Evolutionary conservation across 2,888 invertebrate species (phyloP).

Genomic region (Euproctis similis): DNA sequence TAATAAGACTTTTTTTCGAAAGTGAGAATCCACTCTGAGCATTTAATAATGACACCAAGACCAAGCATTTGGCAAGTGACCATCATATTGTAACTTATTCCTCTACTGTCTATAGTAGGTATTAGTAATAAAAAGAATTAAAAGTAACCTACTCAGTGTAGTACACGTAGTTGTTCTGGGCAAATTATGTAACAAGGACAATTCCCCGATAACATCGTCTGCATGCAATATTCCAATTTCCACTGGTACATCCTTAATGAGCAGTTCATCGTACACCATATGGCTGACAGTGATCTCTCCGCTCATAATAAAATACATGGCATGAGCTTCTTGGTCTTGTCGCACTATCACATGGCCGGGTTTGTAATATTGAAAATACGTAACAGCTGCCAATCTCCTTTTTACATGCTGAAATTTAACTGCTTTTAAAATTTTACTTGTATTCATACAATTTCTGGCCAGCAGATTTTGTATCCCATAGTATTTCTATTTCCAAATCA

Average conservation of each 20-base stretch:
- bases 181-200: slow-evolving; percentile 78
- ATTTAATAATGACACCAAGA: no score
- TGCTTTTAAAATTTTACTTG: no score
- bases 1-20: no score
- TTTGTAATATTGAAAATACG: slow-evolving; percentile 77
- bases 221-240: slow-evolving; percentile 70
- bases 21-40: no score
- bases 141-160: slow-evolving; percentile 40
- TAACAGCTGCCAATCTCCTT: slow-evolving; percentile 74
- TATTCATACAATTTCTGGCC: no score
- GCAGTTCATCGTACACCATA: slow-evolving; percentile 63
- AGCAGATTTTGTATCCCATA: no score
- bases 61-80: no score
- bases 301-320: slow-evolving; percentile 79
- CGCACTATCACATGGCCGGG: slow-evolving; percentile 77
- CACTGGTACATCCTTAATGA: slow-evolving; percentile 54
- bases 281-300: slow-evolving; percentile 73
- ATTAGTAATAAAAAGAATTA: not conserved
- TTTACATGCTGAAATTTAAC: slow-evolving; percentile 72
- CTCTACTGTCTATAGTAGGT: not conserved
- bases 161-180: slow-evolving; percentile 77
- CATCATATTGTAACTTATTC: no score
- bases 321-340: slow-evolving; percentile 75
- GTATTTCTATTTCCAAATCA: no score
- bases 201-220: slow-evolving; percentile 81